Evolutionary conservation across 2,797 vertebrate species (phyloP).

Genomic region (Perodicticus potto): DNA sequence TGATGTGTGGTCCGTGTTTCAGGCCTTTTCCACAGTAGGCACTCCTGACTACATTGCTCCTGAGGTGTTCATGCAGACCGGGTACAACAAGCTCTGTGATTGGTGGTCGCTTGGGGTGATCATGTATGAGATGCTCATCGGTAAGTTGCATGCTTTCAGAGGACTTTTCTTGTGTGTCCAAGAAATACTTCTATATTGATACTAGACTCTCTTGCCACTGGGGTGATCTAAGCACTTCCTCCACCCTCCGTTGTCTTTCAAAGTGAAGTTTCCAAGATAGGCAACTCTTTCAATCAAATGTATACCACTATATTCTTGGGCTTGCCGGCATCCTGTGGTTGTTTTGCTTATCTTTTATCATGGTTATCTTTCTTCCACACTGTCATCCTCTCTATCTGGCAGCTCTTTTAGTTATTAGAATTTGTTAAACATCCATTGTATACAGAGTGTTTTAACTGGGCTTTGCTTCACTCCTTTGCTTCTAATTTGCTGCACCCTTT

Average conservation of each 20-base stretch:
- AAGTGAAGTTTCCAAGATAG: not conserved
- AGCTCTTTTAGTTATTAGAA: not conserved
- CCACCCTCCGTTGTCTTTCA: not conserved
- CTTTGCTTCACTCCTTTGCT: not conserved
- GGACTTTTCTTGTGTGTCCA: not conserved
- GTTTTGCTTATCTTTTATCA: constrained; percentile 19
- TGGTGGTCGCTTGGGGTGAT: constrained; percentile 97
- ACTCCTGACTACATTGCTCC: constrained; percentile 96
- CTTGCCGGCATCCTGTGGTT: not conserved
- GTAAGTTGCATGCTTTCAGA: constrained; percentile 85
- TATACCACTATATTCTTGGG: not conserved
- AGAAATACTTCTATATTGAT: not conserved
- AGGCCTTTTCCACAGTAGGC: constrained; percentile 96
- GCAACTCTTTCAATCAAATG: not conserved
- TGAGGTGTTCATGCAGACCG: constrained; percentile 95
- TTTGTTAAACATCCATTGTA: not conserved
- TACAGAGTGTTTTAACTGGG: not conserved
- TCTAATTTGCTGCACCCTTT: not conserved
- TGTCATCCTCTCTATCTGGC: not conserved
- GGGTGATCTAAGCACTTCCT: not conserved
- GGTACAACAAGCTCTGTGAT: constrained; percentile 96
- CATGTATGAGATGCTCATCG: constrained; percentile 96
- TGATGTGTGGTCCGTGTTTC: constrained; percentile 76
- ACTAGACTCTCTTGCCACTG: not conserved
- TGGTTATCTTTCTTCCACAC: not conserved